Evolutionary conservation across 2,113 vertebrate species (phyloP), one percentile per base, ranked within the genome.

Genomic region (Lutjanus erythropterus): DNA sequence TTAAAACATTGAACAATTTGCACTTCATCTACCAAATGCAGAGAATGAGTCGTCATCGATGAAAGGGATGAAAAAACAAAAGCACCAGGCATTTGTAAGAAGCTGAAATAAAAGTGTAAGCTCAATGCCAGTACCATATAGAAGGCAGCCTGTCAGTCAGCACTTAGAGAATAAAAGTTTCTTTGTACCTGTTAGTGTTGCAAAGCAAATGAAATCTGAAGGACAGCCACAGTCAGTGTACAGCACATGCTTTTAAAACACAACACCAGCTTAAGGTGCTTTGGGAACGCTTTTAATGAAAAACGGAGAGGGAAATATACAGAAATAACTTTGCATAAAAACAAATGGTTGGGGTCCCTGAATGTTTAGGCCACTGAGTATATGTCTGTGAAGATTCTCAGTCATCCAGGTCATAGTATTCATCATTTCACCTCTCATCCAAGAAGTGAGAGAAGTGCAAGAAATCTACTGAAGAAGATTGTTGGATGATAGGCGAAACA

Each of bases 151-250:
- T 37, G 9, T 10, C 6, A 49, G 15, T 75, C 27, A 39, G 18
- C 18, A 29, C 25, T 56, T 2, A 27, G 18, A 29, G 6, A 39
- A 70, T 29, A 55, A 55, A 53, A 6, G 42, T 56, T 42, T 86
- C 31, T 37, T 21, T 3, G 33, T 37, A 29, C 0, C 2, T 61
- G n/a, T 21, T 46, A 41, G n/a, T 66, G 16, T 29, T 68, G 16
- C 9, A 49, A n/a, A n/a, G 47, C 11, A 67, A 68, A 71, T 69
- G 0, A 69, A 74, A 52, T 33, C 68, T 69, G 81, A 78, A 84
- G 81, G 85, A 66, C 69, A 78, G 4, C 1, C 29, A 12, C 53
- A 5, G 37, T 58, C 52, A 58, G 60, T 53, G 15, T 25, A 44
- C 6, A 61, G n/a, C 47, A 23, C 44, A 60, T 31, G 23, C 23